A percentile compares a stretch with the other conserved stretches of the same genome.
Conservation (phyloP, 2,888 invertebrate species). For the Anoncus sp. region DNA sequence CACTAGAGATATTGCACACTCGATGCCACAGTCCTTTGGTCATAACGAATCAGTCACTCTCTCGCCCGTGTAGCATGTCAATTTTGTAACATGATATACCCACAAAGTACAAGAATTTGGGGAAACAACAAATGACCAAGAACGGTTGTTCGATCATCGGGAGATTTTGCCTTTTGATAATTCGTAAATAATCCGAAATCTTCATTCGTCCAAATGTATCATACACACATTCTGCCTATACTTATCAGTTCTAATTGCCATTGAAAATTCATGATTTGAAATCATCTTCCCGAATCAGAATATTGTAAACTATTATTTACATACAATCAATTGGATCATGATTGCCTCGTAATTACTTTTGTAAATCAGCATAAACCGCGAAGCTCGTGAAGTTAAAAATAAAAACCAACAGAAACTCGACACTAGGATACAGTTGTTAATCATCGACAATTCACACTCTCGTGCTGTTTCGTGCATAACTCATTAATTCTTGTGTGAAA, state of each 20-base stretch:
- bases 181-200: neutral
- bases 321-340: neutral
- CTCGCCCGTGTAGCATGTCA: slow-evolving; percentile 22
- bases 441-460: slow-evolving; percentile 29
- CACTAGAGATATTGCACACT: neutral
- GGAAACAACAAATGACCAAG: slow-evolving; percentile 13
- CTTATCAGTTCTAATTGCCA: too few relatives aligned
- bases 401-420: neutral
- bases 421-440: slow-evolving; percentile 29
- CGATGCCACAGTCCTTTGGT: slow-evolving; percentile 21
- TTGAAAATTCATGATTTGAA: too few relatives aligned
- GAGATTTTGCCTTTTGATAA: neutral
- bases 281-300: too few relatives aligned
- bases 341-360: neutral
- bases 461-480: slow-evolving; percentile 5
- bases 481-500: slow-evolving; percentile 24
- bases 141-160: slow-evolving; percentile 19
- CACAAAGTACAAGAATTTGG: slow-evolving; percentile 45
- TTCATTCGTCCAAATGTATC: too few relatives aligned
- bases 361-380: neutral
- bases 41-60: slow-evolving; percentile 39
- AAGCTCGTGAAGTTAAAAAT: neutral
- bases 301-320: neutral
- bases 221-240: too few relatives aligned
- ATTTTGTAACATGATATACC: slow-evolving; percentile 39